Percentiles rank a stretch among this genome's conserved stretches.
These are phyloP conservation scores for Drosophila subpulchrella DNA, from an alignment of 1,140 invertebrate genomes.

Conservation along the genomic window DNA sequence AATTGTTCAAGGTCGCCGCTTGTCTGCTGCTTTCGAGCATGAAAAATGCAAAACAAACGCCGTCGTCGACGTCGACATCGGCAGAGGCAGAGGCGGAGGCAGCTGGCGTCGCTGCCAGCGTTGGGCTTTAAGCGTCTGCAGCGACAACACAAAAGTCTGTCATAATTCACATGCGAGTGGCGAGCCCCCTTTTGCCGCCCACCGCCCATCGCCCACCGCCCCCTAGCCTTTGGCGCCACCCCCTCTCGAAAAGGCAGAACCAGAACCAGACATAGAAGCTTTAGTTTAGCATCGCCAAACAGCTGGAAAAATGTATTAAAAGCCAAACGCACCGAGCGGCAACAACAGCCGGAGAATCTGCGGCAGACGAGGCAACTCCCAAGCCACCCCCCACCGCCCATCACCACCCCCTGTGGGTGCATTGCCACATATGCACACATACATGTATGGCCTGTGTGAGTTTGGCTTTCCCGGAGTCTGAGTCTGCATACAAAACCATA, in stretches of 20 bases:
- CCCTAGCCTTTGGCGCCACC: background rate
- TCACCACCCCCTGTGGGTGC: constrained; percentile 44
- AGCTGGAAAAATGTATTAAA: constrained; percentile 78
- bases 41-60: constrained; percentile 82
- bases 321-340: constrained; percentile 68
- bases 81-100: constrained; percentile 22
- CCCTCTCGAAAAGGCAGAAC: constrained; percentile 1
- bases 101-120: constrained; percentile 17
- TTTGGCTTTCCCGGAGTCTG: constrained; percentile 44
- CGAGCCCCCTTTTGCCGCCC: constrained; percentile 19
- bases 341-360: constrained; percentile 35
- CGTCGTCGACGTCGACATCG: constrained; percentile 36
- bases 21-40: constrained; percentile 79
- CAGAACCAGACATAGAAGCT: constrained; percentile 58
- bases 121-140: constrained; percentile 53
- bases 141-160: constrained; percentile 79
- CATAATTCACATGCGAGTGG: constrained; percentile 78
- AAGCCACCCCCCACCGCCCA: background rate
- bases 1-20: constrained; percentile 82
- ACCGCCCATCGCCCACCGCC: background rate
- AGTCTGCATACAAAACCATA: constrained; percentile 69
- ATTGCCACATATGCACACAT: constrained; percentile 55
- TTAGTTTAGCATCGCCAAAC: constrained; percentile 71
- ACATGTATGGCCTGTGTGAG: constrained; percentile 16
- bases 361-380: constrained; percentile 11